phyloP scores from a whole-genome alignment of 2,113 vertebrate species.

The Crotophaga sulcirostris region DNA sequence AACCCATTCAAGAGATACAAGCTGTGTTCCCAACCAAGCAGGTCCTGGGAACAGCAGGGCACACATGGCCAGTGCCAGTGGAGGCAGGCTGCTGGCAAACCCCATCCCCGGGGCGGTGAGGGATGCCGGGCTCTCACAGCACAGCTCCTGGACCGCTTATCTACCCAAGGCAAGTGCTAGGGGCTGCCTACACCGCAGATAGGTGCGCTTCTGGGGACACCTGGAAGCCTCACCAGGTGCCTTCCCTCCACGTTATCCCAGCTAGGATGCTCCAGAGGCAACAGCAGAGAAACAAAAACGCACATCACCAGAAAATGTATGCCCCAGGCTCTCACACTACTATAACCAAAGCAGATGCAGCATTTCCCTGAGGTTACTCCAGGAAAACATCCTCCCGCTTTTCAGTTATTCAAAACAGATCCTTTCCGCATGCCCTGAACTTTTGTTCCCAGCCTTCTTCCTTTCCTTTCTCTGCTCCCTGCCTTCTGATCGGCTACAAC shows the following conservation, averaged over 20 bases:
- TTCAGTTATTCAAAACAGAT: not conserved
- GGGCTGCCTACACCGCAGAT: not conserved
- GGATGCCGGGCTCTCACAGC: accelerated
- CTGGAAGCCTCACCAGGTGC: not conserved
- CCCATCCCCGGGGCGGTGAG: accelerated
- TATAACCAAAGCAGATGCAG: not conserved
- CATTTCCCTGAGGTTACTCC: not conserved
- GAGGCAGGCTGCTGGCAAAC: not conserved
- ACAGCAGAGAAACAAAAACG: not conserved
- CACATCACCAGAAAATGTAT: not conserved
- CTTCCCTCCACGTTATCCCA: not conserved
- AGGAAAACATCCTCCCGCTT: not conserved
- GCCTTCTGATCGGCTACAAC: accelerated
- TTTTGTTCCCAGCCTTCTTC: not conserved
- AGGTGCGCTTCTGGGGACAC: not conserved
- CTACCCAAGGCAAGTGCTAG: not conserved
- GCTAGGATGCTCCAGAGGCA: not conserved
- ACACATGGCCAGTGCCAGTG: accelerated
- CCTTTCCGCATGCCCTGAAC: not conserved
- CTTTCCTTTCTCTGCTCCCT: not conserved
- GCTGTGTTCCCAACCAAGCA: accelerated
- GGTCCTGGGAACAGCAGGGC: not conserved
- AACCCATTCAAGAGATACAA: not conserved
- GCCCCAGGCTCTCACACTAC: not conserved
- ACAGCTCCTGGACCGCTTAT: not conserved